Evolutionary conservation across 2,113 vertebrate species (phyloP), one percentile per base, ranked within the genome.

Genomic region (Labeo catla): DNA sequence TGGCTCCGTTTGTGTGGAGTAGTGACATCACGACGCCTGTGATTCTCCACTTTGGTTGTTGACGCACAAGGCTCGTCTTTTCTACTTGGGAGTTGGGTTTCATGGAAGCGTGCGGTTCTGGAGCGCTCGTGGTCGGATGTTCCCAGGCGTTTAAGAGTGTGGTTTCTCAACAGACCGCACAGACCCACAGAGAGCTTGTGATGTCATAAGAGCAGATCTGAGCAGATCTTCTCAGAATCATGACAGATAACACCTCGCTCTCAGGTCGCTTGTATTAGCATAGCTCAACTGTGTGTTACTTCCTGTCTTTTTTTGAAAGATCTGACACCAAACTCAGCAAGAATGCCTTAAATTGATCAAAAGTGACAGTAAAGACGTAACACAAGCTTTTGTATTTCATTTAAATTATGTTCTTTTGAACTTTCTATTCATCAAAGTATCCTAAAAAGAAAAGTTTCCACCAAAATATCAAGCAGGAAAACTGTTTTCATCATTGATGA

Each of bases 111-210:
- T 16, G 66, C 13, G 50, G 23, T 19, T 80, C 39, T 81, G 59
- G 61, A 50, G 63, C 50, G 59, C 23, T 82, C 16, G 23, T 50
- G 80, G 80, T 82, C n/a, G 43, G 47, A 82, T 50, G 23, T 12
- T 82, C 63, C 43, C 45, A 68, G 13, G 80, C n/a, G 4, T 82
- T 81, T 50, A 34, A 82, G 80, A 36, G 43, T 52, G 43, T 21
- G 43, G 63, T 82, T 81, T 45, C 21, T 47, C 12, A 0, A 52
- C 21, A 4, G 12, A 28, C 74, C 74, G 8, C n/a, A 19, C 73
- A 13, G 73, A 49, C 73, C 45, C 73, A 6, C 68, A 4, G 23
- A 19, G 23, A 54, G 76, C 13, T 8, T 52, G 39, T 13, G 11
- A 61, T 23, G 34, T 59, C 34, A 57, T 59, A 52, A 10, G 28